Evolutionary conservation across 2,888 invertebrate genomes (phyloP).

Genomic region (Cephus rjabovi): DNA sequence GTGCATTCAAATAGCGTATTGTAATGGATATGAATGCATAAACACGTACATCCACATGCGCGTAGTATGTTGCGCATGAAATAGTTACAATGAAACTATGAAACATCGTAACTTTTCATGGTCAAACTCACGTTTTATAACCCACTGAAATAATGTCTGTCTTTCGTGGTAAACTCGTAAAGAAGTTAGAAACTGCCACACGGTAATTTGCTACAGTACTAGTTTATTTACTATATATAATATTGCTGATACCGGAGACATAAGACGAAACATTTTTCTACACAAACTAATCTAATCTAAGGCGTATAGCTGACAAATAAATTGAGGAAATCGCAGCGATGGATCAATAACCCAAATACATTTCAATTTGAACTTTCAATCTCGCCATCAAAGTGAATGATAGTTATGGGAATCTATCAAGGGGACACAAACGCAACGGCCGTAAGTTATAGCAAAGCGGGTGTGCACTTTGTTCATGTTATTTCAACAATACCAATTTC

Average conservation of each 20-base stretch:
- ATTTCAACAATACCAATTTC: background rate
- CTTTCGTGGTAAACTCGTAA: conserved; percentile 27
- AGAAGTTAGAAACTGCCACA: conserved; percentile 4
- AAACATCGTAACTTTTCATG: conserved; percentile 30
- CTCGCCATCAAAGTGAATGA: background rate
- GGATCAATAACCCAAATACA: background rate
- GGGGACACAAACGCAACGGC: background rate
- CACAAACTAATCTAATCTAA: background rate
- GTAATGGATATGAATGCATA: conserved; percentile 8
- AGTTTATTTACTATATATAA: background rate
- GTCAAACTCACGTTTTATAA: conserved; percentile 30
- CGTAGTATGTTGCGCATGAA: background rate
- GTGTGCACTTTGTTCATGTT: background rate
- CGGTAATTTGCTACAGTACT: background rate
- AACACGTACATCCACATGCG: background rate
- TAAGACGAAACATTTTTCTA: background rate
- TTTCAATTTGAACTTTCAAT: background rate
- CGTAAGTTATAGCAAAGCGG: background rate
- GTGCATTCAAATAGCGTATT: conserved; percentile 10
- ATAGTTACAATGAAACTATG: conserved; percentile 20
- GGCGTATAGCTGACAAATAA: background rate
- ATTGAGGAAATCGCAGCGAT: background rate
- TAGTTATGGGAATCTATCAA: background rate
- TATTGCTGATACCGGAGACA: background rate
- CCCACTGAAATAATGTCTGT: conserved; percentile 18